These are phyloP conservation scores for Aricia artaxerxes DNA, from an alignment of 2,888 invertebrate genomes.

Conservation along the genomic window DNA sequence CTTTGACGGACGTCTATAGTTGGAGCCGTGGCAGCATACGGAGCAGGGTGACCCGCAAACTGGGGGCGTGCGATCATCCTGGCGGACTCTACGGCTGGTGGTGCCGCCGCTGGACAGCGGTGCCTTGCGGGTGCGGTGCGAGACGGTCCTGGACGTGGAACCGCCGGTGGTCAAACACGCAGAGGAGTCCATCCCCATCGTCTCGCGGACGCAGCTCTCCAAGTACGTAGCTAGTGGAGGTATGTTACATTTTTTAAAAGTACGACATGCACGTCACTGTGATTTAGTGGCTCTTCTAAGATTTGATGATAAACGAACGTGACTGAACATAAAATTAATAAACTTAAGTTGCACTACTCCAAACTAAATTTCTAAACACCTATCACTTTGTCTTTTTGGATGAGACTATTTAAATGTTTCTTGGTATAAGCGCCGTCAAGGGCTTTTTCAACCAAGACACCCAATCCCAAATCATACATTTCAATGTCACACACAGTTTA, in stretches of 20 bases:
- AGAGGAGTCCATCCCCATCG: conserved; percentile 61
- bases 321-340: too few relatives aligned
- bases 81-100: conserved; percentile 62
- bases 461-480: too few relatives aligned
- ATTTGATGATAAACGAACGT: too few relatives aligned
- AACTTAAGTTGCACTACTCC: too few relatives aligned
- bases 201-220: conserved; percentile 67
- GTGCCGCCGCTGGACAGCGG: conserved; percentile 66
- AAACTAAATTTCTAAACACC: too few relatives aligned
- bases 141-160: conserved; percentile 62
- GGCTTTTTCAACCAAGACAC: too few relatives aligned
- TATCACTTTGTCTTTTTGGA: too few relatives aligned
- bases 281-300: too few relatives aligned
- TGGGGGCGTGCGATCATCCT: conserved; percentile 67
- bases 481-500: too few relatives aligned
- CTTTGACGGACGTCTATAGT: conserved; percentile 47
- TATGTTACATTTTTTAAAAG: conserved; percentile 37
- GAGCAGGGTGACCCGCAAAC: conserved; percentile 59
- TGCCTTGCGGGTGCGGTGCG: conserved; percentile 66
- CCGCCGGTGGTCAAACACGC: conserved; percentile 67
- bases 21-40: conserved; percentile 69
- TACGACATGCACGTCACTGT: neutral
- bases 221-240: conserved; percentile 71
- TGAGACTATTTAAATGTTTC: too few relatives aligned
- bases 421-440: too few relatives aligned